Percentiles rank a stretch among this genome's conserved stretches.
Conservation (phyloP, 2,888 invertebrate genomes). For the Cremastinae sp. region DNA sequence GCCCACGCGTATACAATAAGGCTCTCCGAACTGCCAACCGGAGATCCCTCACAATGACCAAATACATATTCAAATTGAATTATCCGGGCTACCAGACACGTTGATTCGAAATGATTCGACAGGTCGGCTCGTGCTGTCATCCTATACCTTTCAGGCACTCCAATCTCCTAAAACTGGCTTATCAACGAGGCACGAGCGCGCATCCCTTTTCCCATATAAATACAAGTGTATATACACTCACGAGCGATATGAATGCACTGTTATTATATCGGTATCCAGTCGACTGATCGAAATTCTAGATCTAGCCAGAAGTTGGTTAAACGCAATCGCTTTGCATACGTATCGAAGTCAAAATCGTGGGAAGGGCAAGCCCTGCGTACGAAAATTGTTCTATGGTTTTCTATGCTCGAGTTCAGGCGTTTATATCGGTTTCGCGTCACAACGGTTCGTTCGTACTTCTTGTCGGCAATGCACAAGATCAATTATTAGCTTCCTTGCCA, state of each 20-base stretch:
- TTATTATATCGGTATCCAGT: constrained; percentile 59
- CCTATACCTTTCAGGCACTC: constrained; percentile 47
- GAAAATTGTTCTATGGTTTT: neutral
- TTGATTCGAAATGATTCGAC: constrained; percentile 79
- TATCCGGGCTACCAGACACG: constrained; percentile 78
- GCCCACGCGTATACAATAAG: constrained; percentile 12
- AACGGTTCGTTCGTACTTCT: constrained; percentile 1
- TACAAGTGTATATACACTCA: neutral
- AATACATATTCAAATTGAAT: constrained; percentile 80
- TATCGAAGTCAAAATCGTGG: constrained; percentile 66
- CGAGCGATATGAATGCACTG: constrained; percentile 14
- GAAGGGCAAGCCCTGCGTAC: constrained; percentile 42
- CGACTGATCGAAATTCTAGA: constrained; percentile 78
- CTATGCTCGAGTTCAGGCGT: constrained; percentile 25
- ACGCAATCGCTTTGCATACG: constrained; percentile 78
- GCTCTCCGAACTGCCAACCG: constrained; percentile 20
- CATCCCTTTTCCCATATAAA: constrained; percentile 12
- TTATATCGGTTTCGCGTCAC: constrained; percentile 21
- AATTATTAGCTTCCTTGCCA: constrained; percentile 54
- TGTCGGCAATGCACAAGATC: constrained; percentile 19
- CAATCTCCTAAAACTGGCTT: constrained; percentile 45
- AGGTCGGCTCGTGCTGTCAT: constrained; percentile 65
- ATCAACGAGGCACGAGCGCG: constrained; percentile 41
- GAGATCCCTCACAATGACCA: constrained; percentile 53
- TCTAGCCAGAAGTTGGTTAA: constrained; percentile 76